Evolutionary conservation across 2,888 invertebrate species (phyloP), one percentile per base, ranked within the genome.

Genomic region (Steinernema hermaphroditum): DNA sequence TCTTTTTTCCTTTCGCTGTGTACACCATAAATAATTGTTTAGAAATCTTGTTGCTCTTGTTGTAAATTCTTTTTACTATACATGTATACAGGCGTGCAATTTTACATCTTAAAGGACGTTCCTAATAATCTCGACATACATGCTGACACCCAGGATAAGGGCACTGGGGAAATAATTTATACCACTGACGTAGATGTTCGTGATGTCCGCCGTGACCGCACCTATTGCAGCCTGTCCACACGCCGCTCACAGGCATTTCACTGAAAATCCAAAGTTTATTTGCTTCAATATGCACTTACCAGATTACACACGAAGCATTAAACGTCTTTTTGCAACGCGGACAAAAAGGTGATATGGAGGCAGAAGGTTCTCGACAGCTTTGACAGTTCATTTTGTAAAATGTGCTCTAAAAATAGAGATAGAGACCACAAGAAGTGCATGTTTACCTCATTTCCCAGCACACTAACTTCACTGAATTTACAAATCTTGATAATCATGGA

Each of bases 171-270:
- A 62, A 62, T 2, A 62, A 6, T 16, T 62, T 62, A 16, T 27
- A 62, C 62, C 62, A 62, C 1, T 62, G 16, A 14, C 32, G 29
- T 6, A 62, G 62, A 62, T 62, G 62, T 1, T 8, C 32, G 34
- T 62, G 62, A 29, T 62, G 62, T 8, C 62, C 62, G 1, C 62
- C 62, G 32, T 62, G 62, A 16, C 62, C 62, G 16, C 62, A 62
- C 16, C 32, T 12, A 27, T 32, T 62, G 62, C 62, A 62, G 1
- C 32, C 62, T 2, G 62, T 62, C 62, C 62, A 62, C 1, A 62
- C 29, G 12, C 34, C 62, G 16, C 4, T 27, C 8, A 27, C 29
- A 32, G 62, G 62, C 27, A 29, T 24, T 19, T 29, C 29, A 16
- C 62, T 62, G 16, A 19, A 46, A 46, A 41, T 8, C 41, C 8